Conservation (phyloP, 1,140 invertebrate species). For the Drosophila teissieri region DNA sequence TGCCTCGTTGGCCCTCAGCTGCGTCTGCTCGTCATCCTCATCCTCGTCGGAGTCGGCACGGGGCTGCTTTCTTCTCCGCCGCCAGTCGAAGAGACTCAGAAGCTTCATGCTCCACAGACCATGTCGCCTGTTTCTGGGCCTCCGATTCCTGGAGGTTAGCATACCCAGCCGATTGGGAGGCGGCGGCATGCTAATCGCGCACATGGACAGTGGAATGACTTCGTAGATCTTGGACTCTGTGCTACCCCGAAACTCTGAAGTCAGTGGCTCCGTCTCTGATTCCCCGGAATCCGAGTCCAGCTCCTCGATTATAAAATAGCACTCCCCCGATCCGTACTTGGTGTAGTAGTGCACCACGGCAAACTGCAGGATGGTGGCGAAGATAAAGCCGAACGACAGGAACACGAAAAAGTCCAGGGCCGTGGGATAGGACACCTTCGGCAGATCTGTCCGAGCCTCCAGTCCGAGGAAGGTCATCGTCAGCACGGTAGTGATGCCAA, state of each 20-base stretch:
- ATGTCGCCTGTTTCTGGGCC: constrained; percentile 64
- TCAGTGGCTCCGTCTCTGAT: constrained; percentile 85
- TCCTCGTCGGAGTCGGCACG: constrained; percentile 58
- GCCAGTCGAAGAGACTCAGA: constrained; percentile 62
- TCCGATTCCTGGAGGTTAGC: constrained; percentile 36
- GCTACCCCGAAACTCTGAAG: constrained; percentile 68
- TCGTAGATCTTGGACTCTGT: constrained; percentile 79
- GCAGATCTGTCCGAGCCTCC: constrained; percentile 93
- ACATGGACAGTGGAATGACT: constrained; percentile 80
- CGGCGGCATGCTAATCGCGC: constrained; percentile 69
- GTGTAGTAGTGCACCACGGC: constrained; percentile 96
- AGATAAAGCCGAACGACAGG: constrained; percentile 94
- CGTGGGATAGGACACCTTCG: constrained; percentile 94
- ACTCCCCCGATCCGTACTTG: constrained; percentile 94
- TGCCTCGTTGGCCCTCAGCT: constrained; percentile 57
- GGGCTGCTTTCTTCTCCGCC: constrained; percentile 34
- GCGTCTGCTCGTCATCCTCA: constrained; percentile 77
- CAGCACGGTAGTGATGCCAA: constrained; percentile 94
- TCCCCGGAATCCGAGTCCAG: constrained; percentile 86
- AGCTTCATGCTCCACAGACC: constrained; percentile 38
- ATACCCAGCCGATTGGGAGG: constrained; percentile 54
- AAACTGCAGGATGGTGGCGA: constrained; percentile 94
- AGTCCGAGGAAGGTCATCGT: constrained; percentile 95
- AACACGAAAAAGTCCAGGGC: constrained; percentile 95
- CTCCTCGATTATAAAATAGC: constrained; percentile 89